phyloP scores from a whole-genome alignment of 2,113 vertebrate genomes.

The Suricata suricatta region DNA sequence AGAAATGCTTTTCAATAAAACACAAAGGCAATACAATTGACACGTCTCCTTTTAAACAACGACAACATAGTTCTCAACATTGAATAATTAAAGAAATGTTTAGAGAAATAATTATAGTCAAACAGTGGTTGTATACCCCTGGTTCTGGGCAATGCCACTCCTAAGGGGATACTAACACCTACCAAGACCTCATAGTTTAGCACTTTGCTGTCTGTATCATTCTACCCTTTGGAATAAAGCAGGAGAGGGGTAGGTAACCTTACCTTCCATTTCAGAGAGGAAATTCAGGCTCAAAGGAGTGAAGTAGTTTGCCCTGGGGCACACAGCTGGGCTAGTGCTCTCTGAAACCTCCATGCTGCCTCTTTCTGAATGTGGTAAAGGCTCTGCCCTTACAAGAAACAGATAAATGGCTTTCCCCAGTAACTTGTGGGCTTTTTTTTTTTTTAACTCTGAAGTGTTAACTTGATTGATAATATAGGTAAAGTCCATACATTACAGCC shows the following conservation, averaged over 20 bases:
- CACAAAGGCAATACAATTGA: slow-evolving; percentile 41
- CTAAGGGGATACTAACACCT: not conserved
- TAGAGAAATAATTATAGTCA: not conserved
- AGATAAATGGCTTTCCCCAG: not conserved
- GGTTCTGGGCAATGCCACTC: slow-evolving; percentile 20
- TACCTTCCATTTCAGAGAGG: not conserved
- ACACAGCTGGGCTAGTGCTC: not conserved
- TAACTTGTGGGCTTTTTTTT: not conserved
- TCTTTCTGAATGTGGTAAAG: not conserved
- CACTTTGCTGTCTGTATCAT: not conserved
- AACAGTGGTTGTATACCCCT: slow-evolving; percentile 41
- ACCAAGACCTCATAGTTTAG: not conserved
- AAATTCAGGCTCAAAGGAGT: not conserved
- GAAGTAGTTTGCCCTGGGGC: not conserved
- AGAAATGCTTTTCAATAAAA: slow-evolving; percentile 71
- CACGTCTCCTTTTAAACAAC: slow-evolving; percentile 54
- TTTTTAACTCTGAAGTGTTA: slow-evolving; percentile 6
- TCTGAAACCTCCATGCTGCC: rapidly evolving
- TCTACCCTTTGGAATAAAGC: not conserved
- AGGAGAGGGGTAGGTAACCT: not conserved
- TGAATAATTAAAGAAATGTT: slow-evolving; percentile 55
- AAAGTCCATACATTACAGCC: not conserved
- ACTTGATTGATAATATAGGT: not conserved
- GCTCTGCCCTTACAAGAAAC: not conserved
- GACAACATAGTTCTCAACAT: slow-evolving; percentile 42